Conservation (phyloP, 2,113 vertebrate species). For the Trematocara marginatum region DNA sequence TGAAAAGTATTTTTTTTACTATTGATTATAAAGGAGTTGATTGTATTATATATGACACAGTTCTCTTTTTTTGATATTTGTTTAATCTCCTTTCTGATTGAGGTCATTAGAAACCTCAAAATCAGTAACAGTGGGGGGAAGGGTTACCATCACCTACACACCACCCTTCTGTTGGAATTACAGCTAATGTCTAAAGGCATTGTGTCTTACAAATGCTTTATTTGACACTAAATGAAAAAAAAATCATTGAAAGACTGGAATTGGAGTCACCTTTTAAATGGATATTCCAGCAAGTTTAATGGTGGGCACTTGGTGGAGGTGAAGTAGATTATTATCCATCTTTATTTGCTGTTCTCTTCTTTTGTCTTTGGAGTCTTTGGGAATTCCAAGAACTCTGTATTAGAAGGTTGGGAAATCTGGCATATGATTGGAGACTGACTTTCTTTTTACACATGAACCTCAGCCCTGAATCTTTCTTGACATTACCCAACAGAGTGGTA, state of each 20-base stretch:
- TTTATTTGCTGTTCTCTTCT: background rate
- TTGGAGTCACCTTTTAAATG: background rate
- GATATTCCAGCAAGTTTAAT: background rate
- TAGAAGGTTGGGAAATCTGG: background rate
- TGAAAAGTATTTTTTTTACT: background rate
- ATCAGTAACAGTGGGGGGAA: background rate
- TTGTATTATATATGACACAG: background rate
- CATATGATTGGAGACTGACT: background rate
- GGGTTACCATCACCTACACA: slow-evolving; percentile 56
- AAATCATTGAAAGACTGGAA: background rate
- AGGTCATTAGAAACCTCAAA: background rate
- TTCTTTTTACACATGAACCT: background rate
- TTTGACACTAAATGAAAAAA: background rate
- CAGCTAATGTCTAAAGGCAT: slow-evolving; percentile 1
- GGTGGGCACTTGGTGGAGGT: background rate
- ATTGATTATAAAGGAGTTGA: background rate
- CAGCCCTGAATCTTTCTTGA: background rate
- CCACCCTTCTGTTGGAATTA: slow-evolving; percentile 62
- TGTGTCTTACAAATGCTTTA: background rate
- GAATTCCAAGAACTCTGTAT: background rate
- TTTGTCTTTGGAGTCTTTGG: background rate
- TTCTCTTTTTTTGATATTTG: background rate
- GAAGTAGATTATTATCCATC: background rate
- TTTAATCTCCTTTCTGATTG: background rate
- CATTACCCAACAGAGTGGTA: background rate